Evolutionary conservation across 2,888 invertebrate genomes (phyloP).

Genomic region (Scaptomyza polygonia): DNA sequence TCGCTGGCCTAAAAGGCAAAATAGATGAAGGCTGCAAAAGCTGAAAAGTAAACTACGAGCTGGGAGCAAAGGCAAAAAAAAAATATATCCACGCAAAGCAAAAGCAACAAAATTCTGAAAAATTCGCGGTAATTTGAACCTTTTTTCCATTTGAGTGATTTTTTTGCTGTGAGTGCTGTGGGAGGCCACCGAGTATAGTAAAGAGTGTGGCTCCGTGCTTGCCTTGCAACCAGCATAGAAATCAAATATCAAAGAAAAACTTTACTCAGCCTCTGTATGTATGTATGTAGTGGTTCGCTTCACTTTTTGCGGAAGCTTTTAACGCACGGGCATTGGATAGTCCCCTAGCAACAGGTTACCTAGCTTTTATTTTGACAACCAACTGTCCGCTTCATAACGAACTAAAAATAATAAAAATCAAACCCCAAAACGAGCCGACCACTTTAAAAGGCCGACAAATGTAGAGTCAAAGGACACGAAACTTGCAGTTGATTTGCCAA

Average conservation of each 20-base stretch:
- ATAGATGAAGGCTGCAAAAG: constrained; percentile 47
- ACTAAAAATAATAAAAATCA: constrained; percentile 25
- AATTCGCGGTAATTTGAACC: constrained; percentile 77
- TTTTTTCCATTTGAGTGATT: constrained; percentile 76
- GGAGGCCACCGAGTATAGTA: constrained; percentile 27
- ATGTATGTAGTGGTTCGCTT: constrained; percentile 7
- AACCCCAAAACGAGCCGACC: constrained; percentile 20
- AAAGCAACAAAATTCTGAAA: constrained; percentile 39
- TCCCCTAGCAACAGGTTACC: constrained; percentile 74
- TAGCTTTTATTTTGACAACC: constrained; percentile 68
- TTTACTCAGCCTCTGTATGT: constrained; percentile 12
- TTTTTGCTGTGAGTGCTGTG: constrained; percentile 37
- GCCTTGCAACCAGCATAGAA: constrained; percentile 44
- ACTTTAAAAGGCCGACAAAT: constrained; percentile 1
- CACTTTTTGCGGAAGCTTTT: constrained; percentile 20
- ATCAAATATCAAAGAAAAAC: constrained; percentile 74
- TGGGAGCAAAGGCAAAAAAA: background rate
- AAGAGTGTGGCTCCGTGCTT: constrained; percentile 22
- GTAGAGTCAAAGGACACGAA: constrained; percentile 22
- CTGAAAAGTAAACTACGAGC: constrained; percentile 65
- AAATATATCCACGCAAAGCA: constrained; percentile 26
- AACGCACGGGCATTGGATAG: constrained; percentile 63
- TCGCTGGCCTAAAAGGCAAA: constrained; percentile 41
- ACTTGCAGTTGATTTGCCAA: constrained; percentile 68
- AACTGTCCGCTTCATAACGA: constrained; percentile 29